Evolutionary conservation across 2,888 invertebrate species (phyloP).

Genomic region (Cheilosia pagana): DNA sequence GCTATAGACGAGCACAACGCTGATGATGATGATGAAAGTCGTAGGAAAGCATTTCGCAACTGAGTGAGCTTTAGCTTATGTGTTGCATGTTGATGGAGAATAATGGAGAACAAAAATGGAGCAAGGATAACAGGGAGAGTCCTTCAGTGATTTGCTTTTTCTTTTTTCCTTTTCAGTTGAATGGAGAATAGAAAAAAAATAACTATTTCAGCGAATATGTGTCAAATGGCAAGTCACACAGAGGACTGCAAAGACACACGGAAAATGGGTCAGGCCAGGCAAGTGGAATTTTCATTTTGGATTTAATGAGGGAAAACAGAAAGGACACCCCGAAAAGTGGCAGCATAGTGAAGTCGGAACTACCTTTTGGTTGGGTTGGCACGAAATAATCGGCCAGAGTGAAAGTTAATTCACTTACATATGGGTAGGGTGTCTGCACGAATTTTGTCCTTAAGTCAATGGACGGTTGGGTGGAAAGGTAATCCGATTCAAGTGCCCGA

Average conservation of each 20-base stretch:
- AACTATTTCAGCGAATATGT: constrained; percentile 57
- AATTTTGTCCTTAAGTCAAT: background rate
- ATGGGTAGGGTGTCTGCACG: background rate
- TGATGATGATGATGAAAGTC: constrained; percentile 44
- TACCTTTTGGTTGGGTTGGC: background rate
- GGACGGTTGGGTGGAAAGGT: no score
- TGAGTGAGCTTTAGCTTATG: constrained; percentile 42
- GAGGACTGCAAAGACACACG: background rate
- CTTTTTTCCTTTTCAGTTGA: constrained; percentile 10
- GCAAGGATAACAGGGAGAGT: constrained; percentile 62
- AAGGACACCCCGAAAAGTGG: background rate
- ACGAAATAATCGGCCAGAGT: background rate
- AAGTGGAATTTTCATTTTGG: constrained; percentile 8
- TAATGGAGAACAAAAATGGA: constrained; percentile 55
- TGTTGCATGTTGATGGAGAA: constrained; percentile 27
- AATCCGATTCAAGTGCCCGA: no score
- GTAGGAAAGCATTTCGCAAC: constrained; percentile 46
- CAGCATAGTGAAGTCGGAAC: background rate
- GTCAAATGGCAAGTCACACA: constrained; percentile 35
- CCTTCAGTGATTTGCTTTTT: constrained; percentile 38
- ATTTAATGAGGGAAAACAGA: constrained; percentile 34
- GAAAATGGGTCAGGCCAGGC: constrained; percentile 4
- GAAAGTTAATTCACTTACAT: background rate
- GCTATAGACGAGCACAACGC: constrained; percentile 6
- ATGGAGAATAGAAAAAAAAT: constrained; percentile 30